Percentiles rank a stretch among this genome's conserved stretches.
Evolutionary conservation across 1,140 invertebrate species (phyloP).

Genomic region (Saccostrea glomerata): DNA sequence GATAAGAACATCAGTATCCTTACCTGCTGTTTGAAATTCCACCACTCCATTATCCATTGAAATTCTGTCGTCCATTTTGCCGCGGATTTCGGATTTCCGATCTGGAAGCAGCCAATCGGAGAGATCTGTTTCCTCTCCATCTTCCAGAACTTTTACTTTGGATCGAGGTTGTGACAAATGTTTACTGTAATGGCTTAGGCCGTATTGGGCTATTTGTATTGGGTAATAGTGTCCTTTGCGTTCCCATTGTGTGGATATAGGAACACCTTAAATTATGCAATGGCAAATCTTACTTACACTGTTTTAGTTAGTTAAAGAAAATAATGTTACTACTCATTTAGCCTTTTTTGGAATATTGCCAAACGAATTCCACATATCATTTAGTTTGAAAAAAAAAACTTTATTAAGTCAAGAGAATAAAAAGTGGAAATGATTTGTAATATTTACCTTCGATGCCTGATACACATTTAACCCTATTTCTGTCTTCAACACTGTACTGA

Average conservation of each 20-base stretch:
- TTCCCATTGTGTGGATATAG: slow-evolving; percentile 97
- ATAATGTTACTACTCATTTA: not conserved
- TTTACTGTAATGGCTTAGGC: slow-evolving; percentile 97
- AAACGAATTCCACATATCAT: not conserved
- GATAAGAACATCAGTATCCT: not conserved
- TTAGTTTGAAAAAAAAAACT: not conserved
- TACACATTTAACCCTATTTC: slow-evolving; percentile 97
- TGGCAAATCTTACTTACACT: not conserved
- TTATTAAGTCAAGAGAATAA: not conserved
- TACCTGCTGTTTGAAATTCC: slow-evolving; percentile 75
- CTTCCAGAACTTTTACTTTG: slow-evolving; percentile 81
- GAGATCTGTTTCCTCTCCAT: slow-evolving; percentile 81
- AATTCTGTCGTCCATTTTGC: slow-evolving; percentile 58
- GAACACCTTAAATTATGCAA: slow-evolving; percentile 84
- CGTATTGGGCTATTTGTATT: slow-evolving; percentile 99
- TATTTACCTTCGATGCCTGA: slow-evolving; percentile 88
- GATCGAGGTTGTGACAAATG: slow-evolving; percentile 80
- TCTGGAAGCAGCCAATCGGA: slow-evolving; percentile 67
- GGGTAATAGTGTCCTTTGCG: slow-evolving; percentile 95
- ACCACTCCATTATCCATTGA: slow-evolving; percentile 60
- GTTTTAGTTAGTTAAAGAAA: not conserved
- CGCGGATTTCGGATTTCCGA: slow-evolving; percentile 58
- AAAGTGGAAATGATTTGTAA: not conserved
- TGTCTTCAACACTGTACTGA: slow-evolving; percentile 97
- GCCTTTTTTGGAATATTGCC: not conserved